Conservation (phyloP, 2,888 invertebrate species). For the Euplexia lucipara region DNA sequence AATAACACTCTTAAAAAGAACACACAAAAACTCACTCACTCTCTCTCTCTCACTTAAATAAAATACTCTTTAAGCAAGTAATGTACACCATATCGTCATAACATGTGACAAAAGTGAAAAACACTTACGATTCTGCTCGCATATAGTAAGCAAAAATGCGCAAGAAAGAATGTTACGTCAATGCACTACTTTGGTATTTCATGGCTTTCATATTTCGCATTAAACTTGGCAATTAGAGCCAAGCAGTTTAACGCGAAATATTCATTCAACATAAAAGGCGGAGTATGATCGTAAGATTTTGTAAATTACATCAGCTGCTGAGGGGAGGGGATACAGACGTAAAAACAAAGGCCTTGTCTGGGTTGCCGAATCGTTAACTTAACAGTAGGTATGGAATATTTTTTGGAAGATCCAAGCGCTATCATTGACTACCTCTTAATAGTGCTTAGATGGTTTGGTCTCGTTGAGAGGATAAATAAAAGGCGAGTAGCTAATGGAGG, state of each 20-base stretch:
- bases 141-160: slow-evolving; percentile 31
- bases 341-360: background rate
- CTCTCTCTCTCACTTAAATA: too few relatives aligned
- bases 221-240: too few relatives aligned
- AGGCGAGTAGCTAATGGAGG: too few relatives aligned
- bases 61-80: background rate
- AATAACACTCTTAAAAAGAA: too few relatives aligned
- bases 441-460: too few relatives aligned
- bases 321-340: background rate
- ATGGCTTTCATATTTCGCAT: slow-evolving; percentile 46
- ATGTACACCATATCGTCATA: background rate
- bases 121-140: slow-evolving; percentile 13
- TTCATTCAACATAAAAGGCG: slow-evolving; percentile 9
- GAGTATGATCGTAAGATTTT: background rate
- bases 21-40: too few relatives aligned
- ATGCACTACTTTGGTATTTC: slow-evolving; percentile 28
- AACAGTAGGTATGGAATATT: background rate
- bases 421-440: too few relatives aligned
- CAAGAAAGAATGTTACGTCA: slow-evolving; percentile 56
- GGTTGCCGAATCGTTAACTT: background rate
- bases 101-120: slow-evolving; percentile 3
- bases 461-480: background rate
- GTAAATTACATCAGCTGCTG: slow-evolving; percentile 12
- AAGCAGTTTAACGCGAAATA: slow-evolving; percentile 19
- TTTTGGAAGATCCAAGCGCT: too few relatives aligned